phyloP scores from a whole-genome alignment of 2,113 vertebrate species.

The Prunella fulvescens region DNA sequence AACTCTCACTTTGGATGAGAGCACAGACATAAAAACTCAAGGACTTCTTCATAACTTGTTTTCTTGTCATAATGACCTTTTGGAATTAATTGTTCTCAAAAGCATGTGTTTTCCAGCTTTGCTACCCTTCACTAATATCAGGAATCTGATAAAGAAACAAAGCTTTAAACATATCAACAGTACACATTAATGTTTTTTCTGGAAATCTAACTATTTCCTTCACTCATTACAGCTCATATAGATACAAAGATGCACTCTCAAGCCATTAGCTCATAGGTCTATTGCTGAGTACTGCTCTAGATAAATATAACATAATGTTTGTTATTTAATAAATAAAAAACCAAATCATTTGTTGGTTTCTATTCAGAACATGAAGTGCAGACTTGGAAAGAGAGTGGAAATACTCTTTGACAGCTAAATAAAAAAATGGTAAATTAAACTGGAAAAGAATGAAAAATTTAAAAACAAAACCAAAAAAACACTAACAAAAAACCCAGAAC shows the following conservation, averaged over 20 bases:
- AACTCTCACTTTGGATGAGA: not conserved
- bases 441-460: not conserved
- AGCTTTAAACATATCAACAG: not conserved
- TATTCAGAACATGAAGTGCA: not conserved
- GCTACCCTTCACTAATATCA: not conserved
- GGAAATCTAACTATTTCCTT: not conserved
- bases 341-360: not conserved
- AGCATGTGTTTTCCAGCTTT: not conserved
- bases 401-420: not conserved
- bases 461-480: too few species aligned
- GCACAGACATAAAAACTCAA: not conserved
- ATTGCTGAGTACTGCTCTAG: not conserved
- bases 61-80: not conserved
- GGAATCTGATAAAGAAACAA: not conserved
- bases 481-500: fast-evolving
- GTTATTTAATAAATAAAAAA: not conserved
- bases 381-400: not conserved
- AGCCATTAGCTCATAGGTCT: not conserved
- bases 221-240: not conserved
- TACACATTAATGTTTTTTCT: not conserved
- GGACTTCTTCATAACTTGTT: not conserved
- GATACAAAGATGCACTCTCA: not conserved
- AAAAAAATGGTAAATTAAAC: not conserved
- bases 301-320: not conserved
- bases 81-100: not conserved